These are phyloP conservation scores for Limnephilus rhombicus DNA, from an alignment of 2,888 invertebrate genomes.

Conservation along the genomic window DNA sequence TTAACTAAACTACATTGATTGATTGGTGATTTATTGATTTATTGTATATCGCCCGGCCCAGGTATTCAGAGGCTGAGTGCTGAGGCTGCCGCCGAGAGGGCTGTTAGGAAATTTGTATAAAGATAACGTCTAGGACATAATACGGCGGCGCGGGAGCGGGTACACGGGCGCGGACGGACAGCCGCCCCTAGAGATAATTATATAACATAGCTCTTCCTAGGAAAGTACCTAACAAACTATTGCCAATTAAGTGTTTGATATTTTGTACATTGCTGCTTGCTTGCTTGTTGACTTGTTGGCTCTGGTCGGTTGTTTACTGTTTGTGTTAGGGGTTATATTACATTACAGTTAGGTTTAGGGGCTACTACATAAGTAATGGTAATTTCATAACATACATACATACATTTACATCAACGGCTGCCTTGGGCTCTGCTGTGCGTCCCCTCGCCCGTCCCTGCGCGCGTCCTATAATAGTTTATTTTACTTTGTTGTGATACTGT, in stretches of 20 bases:
- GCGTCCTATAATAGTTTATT: constrained; percentile 63
- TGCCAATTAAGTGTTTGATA: constrained; percentile 66
- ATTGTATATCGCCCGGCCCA: constrained; percentile 24
- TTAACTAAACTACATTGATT: constrained; percentile 65
- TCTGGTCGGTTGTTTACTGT: constrained; percentile 64
- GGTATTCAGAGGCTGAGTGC: background rate
- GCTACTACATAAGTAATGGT: constrained; percentile 64
- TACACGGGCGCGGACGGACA: constrained; percentile 26
- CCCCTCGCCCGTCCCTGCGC: constrained; percentile 45
- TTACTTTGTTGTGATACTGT: constrained; percentile 66
- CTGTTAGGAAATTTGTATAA: constrained; percentile 63
- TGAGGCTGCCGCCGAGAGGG: background rate
- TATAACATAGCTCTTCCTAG: constrained; percentile 65
- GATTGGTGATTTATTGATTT: constrained; percentile 41
- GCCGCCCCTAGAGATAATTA: constrained; percentile 62
- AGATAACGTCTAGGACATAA: constrained; percentile 62
- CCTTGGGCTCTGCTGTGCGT: constrained; percentile 49
- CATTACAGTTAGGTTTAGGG: constrained; percentile 65
- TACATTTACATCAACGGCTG: constrained; percentile 52
- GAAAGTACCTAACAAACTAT: constrained; percentile 48
- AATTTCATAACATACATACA: background rate
- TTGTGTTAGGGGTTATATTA: constrained; percentile 61
- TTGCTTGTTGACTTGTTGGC: constrained; percentile 55
- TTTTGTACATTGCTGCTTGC: constrained; percentile 64
- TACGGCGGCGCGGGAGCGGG: constrained; percentile 42